Base-by-base conservation (phyloP, 2,888 invertebrate species). In the Autographa pulchrina region DNA sequence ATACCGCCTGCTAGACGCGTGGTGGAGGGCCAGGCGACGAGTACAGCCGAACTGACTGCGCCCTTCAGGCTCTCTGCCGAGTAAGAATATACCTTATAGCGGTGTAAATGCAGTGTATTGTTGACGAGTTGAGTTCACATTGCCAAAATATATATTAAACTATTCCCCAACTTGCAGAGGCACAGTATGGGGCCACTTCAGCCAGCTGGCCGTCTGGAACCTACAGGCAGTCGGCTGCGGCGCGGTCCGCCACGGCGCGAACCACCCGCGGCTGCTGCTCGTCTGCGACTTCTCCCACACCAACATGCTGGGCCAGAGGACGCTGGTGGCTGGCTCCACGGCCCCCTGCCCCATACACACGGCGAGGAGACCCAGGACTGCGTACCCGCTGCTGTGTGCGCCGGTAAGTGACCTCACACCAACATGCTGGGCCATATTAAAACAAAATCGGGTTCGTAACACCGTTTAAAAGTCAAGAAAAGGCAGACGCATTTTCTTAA, bases 231-330 rank as follows among this genome's bases (percentile, higher is more conserved):
- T 94, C 0, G 95, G 95, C 0, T 96, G 95, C 72, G 94, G 93
- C 0, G 95, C 94, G 0, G 93, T 92, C 0, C 86, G 90, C 0
- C 93, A 94, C 74, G 93, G 94, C 0, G 72, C 77, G 0, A 74
- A 75, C 0, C 86, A 88, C 11, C 88, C 91, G 0, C 88, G 91
- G 0, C 80, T 95, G 9, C 85, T 96, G 58, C 84, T 96, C 0
- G 95, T 95, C 32, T 96, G 95, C 54, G 95, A 96, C 85, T 96
- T 93, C 90, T 95, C 95, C 0, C 95, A 96, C 85, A 96, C 95
- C 11, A 95, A 96, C 81, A 95, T 96, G 95, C 84, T 96, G 70
- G 95, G 95, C 0, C 93, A 95, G 80, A 84, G 87, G 67, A 95
- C 95, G 0, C 62, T 95, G 1, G 83, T 82, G 0, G 86, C 92